Percentiles rank a stretch among this genome's conserved stretches.
Conservation (phyloP, 2,113 vertebrate genomes). For the Dasyurus viverrinus region DNA sequence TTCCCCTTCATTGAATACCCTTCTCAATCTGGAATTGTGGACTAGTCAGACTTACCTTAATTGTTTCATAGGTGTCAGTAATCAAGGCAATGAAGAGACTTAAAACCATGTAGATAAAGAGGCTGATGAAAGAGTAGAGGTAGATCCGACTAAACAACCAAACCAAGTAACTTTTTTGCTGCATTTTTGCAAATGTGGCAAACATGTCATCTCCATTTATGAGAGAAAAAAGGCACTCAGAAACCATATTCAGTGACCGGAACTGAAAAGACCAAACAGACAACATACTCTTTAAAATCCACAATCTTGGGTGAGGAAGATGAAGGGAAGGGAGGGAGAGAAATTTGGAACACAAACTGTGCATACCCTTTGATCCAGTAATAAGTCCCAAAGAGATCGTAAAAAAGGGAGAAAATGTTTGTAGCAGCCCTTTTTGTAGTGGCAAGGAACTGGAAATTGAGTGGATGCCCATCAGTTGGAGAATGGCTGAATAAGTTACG, state of each 20-base stretch:
- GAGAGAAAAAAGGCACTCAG: slow-evolving; percentile 94
- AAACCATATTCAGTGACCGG: slow-evolving; percentile 91
- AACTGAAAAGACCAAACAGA: slow-evolving; percentile 85
- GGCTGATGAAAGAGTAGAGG: slow-evolving; percentile 95
- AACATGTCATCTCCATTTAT: slow-evolving; percentile 98
- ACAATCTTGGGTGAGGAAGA: not conserved
- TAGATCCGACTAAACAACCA: slow-evolving; percentile 97
- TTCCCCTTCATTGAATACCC: not conserved
- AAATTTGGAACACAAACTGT: no score
- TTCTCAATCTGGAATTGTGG: not conserved
- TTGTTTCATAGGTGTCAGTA: slow-evolving; percentile 95
- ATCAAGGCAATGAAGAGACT: slow-evolving; percentile 97
- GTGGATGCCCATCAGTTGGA: no score
- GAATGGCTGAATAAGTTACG: no score
- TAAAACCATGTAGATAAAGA: slow-evolving; percentile 97
- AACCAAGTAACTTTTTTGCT: slow-evolving; percentile 91
- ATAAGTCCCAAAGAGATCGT: no score
- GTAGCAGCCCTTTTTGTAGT: no score
- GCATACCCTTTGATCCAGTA: no score
- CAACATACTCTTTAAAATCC: slow-evolving; percentile 9
- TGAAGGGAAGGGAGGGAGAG: no score
- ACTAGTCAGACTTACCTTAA: slow-evolving; percentile 88
- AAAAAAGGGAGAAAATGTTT: no score
- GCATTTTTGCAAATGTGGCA: slow-evolving; percentile 92
- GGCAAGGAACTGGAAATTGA: no score